Base-by-base conservation (phyloP, 1,140 invertebrate species). In the Tribolium madens region DNA sequence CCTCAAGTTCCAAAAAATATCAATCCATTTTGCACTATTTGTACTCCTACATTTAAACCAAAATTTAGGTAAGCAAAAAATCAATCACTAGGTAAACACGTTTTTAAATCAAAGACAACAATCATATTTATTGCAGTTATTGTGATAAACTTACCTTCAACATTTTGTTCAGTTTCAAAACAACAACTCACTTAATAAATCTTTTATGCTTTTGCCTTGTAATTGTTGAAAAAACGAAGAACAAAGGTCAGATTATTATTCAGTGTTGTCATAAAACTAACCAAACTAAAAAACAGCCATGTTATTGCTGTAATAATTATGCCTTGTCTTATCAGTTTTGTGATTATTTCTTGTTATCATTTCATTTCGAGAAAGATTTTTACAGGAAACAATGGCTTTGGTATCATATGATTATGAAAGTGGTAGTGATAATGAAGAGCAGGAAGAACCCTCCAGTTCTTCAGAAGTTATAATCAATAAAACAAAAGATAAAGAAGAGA, bases 321-420 rank as follows among this genome's bases (percentile, higher is more conserved):
- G 26, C 12, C 14, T 10, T 21, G 31, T 2, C 10, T 17, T 7
- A n/a, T 42, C 46, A 33, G 0, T 36, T 33, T 33, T 42, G 46
- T 14, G 14, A 12, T 33, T 50, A 68, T 72, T 60, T 60, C n/a
- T 50, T 50, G 13, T 50, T 50, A 50, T 50, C 48, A 50, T 3
- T 50, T 13, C 18, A 13, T 7, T 50, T 50, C 47, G 12, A 50
- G 3, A 50, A 17, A 4, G 21, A 12, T 50, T 50, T 50, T 50
- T 50, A 2, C 13, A 50, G 48, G 12, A 46, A 47, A 47, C 46
- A 1, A 84, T 84, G 82, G 79, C 82, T 17, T 78, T 84, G 18
- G 83, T 84, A 9, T 46, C 81, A 14, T 84, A 84, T 68, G 81
- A 84, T 64, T 81, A 81, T 53, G 75, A 36, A n/a, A 84, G 83